Conservation (phyloP, 2,888 invertebrate genomes). For the Pseudococcus longispinus region DNA sequence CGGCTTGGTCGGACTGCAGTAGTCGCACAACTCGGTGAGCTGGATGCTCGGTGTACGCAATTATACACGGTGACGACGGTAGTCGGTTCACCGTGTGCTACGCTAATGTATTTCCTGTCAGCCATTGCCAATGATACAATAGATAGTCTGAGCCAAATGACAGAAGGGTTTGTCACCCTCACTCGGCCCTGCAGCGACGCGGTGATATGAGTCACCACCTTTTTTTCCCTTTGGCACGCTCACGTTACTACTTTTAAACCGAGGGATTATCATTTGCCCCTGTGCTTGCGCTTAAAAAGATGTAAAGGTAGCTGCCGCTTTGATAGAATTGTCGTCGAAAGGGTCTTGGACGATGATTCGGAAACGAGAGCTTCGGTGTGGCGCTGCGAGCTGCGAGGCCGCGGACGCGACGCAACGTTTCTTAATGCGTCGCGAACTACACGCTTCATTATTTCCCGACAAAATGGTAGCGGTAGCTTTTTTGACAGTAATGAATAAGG, state of each 20-base stretch:
- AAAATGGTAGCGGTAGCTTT: constrained; percentile 40
- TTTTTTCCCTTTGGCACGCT: constrained; percentile 50
- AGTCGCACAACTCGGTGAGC: neutral
- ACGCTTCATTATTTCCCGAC: constrained; percentile 51
- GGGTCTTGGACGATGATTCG: constrained; percentile 41
- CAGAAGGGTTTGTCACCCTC: constrained; percentile 55
- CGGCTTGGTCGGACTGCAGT: no score
- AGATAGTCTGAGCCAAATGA: constrained; percentile 53
- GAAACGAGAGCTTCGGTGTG: constrained; percentile 31
- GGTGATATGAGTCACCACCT: constrained; percentile 53
- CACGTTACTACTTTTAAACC: constrained; percentile 52
- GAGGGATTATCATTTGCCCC: constrained; percentile 54
- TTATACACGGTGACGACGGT: constrained; percentile 56
- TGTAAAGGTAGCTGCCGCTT: constrained; percentile 45
- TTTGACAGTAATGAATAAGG: constrained; percentile 53
- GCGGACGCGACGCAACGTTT: neutral
- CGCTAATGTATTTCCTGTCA: constrained; percentile 57
- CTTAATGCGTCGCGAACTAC: constrained; percentile 53
- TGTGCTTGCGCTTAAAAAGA: constrained; percentile 53
- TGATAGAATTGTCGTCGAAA: constrained; percentile 34
- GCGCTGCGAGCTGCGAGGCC: neutral
- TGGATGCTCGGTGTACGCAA: constrained; percentile 24
- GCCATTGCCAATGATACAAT: constrained; percentile 56
- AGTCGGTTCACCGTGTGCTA: constrained; percentile 54
- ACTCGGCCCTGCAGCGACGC: constrained; percentile 33